phyloP scores from a whole-genome alignment of 92 coral and sea anemone genomes.

The Plumapathes pennacea region DNA sequence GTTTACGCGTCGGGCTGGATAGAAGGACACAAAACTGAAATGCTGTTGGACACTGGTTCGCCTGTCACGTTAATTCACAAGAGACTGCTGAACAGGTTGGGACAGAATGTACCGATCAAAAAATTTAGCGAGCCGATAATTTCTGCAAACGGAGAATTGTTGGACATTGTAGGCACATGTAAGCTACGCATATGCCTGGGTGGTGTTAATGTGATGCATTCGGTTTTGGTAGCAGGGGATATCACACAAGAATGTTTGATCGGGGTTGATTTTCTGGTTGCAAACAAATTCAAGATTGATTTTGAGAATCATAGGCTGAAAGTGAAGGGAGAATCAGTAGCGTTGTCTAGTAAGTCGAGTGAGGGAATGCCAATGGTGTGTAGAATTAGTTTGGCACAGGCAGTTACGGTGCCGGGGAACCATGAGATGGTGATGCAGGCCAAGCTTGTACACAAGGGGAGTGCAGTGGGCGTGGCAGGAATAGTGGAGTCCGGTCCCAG shows the following conservation, averaged over 20 bases:
- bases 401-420: slow-evolving; percentile 42
- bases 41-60: slow-evolving; percentile 36
- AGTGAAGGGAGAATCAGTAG: background rate
- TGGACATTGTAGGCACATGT: slow-evolving; percentile 21
- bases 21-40: slow-evolving; percentile 1
- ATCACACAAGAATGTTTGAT: slow-evolving; percentile 34
- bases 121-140: slow-evolving; percentile 23
- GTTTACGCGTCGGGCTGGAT: slow-evolving; percentile 28
- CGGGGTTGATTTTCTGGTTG: slow-evolving; percentile 28
- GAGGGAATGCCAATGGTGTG: slow-evolving; percentile 2
- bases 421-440: slow-evolving; percentile 45
- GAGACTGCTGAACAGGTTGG: slow-evolving; percentile 3
- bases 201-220: slow-evolving; percentile 16
- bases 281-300: slow-evolving; percentile 28
- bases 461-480: slow-evolving; percentile 33
- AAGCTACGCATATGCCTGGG: slow-evolving; percentile 2
- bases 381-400: slow-evolving; percentile 39
- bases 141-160: slow-evolving; percentile 35
- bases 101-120: no score
- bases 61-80: slow-evolving; percentile 26
- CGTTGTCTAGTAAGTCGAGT: background rate
- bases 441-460: slow-evolving; percentile 15
- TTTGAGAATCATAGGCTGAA: background rate
- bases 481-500: slow-evolving; percentile 36
- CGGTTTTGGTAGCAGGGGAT: slow-evolving; percentile 42